These are phyloP conservation scores for Monodelphis domestica DNA, from an alignment of 2,797 vertebrate species.

Conservation along the genomic window DNA sequence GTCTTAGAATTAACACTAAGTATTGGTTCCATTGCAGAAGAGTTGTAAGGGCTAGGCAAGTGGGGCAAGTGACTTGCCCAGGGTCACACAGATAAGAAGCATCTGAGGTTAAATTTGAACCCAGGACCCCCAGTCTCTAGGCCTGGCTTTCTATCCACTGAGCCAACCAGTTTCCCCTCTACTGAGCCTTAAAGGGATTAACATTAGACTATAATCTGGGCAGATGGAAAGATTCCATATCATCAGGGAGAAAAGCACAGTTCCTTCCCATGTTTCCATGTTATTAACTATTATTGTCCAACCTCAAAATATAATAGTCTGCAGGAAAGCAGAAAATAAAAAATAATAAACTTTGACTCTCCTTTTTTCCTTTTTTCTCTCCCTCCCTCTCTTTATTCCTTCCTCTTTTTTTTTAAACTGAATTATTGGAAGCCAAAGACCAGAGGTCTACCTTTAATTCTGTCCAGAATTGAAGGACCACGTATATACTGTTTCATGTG, in stretches of 20 bases:
- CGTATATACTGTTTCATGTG: background rate
- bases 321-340: background rate
- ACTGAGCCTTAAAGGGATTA: background rate
- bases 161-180: too few species aligned
- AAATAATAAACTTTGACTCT: background rate
- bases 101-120: too few species aligned
- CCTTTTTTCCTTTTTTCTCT: background rate
- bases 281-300: background rate
- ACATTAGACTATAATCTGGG: background rate
- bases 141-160: too few species aligned
- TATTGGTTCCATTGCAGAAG: too few species aligned
- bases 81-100: too few species aligned
- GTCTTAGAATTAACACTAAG: too few species aligned
- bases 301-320: background rate
- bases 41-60: too few species aligned
- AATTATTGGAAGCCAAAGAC: background rate
- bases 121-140: too few species aligned
- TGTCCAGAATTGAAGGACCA: background rate
- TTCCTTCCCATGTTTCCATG: background rate
- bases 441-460: background rate
- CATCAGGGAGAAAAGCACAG: background rate
- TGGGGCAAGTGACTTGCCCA: too few species aligned
- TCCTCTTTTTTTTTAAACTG: background rate
- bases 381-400: background rate
- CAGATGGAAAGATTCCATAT: background rate